A percentile compares a stretch with the other conserved stretches of the same genome.
Conservation (phyloP, 2,888 invertebrate genomes). For the Strigamia maritima region DNA sequence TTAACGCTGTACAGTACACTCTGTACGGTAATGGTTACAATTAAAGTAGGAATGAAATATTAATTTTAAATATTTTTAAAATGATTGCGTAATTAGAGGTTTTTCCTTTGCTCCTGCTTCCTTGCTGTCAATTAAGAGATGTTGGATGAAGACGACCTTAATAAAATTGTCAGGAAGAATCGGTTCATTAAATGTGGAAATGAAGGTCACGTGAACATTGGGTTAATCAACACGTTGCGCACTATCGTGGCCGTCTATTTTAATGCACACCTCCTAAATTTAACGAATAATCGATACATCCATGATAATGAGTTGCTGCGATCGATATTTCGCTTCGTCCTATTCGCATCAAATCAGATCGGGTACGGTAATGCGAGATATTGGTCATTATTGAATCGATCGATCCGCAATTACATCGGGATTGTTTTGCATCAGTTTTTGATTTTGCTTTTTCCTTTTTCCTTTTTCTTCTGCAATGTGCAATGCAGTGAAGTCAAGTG, state of each 20-base stretch:
- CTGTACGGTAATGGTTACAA: too few relatives aligned
- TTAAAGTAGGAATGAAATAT: too few relatives aligned
- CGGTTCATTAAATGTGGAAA: constrained; percentile 15
- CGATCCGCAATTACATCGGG: too few relatives aligned
- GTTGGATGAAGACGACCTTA: constrained; percentile 5
- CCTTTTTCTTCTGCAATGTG: too few relatives aligned
- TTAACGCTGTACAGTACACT: too few relatives aligned
- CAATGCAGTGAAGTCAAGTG: too few relatives aligned
- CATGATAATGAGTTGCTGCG: not conserved
- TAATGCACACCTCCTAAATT: not conserved
- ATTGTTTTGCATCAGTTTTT: too few relatives aligned
- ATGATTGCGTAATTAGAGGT: not conserved
- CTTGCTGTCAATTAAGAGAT: not conserved
- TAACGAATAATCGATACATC: constrained; percentile 4
- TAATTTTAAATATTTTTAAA: too few relatives aligned
- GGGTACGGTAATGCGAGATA: not conserved
- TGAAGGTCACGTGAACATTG: constrained; percentile 10
- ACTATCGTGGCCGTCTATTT: not conserved
- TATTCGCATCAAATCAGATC: not conserved
- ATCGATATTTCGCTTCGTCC: not conserved
- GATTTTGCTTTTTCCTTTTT: too few relatives aligned
- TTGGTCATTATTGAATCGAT: not conserved
- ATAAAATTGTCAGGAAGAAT: constrained; percentile 6
- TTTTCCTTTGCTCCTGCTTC: too few relatives aligned
- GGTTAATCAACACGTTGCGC: constrained; percentile 4